Base-by-base conservation (phyloP, 2,797 vertebrate species). In the Falco novaeseelandiae region DNA sequence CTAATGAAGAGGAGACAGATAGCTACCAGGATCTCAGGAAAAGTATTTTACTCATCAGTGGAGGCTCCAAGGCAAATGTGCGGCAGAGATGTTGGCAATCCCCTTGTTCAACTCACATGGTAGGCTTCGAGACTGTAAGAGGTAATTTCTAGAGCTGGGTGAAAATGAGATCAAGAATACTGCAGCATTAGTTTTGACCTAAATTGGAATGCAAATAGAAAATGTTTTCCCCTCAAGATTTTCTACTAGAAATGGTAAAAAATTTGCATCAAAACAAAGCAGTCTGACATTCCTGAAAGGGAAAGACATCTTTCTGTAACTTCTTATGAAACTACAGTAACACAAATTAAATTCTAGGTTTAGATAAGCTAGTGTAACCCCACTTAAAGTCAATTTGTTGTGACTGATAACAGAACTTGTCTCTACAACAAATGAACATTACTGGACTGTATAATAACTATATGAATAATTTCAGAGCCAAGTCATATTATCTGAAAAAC, bases 191-290 rank as follows among this genome's bases (percentile, higher is more conserved):
- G 8, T 69, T 80, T 61, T 17, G 8, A 63, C 58, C 40, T 55
- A 42, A 80, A 80, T 46, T 15, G 51, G 36, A 86, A 59, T 67
- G 51, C 14, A 57, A 48, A 63, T 86, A 78, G 10, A 22, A 83
- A 72, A 42, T 21, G 12, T 71, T 84, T 87, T 83, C 27, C 17
- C 21, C 29, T 42, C 19, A 49, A 46, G 66, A 57, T 54, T 86
- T 93, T 92, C n/a, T 78, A 88, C 36, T 46, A 42, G 27, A 86
- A 91, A 69, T 32, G 36, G 20, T 88, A 46, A 94, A 71, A 71
- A 57, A 22, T n/a, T 34, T 67, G 18, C 13, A 4, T 73, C 18
- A 40, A 74, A 87, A 55, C 8, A 46, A 90, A 81, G 6, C 44
- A 88, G 16, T 19, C 52, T 76, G 76, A 52, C 22, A n/a, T 17